A percentile compares a stretch with the other conserved stretches of the same genome.
Conservation (phyloP, 2,888 invertebrate genomes). For the Bellardia pandia region DNA sequence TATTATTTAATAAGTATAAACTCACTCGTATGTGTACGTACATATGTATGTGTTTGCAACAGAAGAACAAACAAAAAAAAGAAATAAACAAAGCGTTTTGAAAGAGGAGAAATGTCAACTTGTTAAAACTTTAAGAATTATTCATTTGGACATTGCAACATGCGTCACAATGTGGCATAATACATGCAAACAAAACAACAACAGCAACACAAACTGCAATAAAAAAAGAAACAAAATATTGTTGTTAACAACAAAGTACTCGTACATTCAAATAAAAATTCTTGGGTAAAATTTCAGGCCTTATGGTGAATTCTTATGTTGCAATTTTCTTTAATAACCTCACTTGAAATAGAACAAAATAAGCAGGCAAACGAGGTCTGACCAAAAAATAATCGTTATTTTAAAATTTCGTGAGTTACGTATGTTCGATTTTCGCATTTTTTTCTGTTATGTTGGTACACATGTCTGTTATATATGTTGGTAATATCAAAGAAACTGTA, state of each 20-base stretch:
- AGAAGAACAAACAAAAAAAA: background rate
- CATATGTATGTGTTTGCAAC: slow-evolving; percentile 5
- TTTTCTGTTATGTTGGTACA: no score
- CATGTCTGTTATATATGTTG: no score
- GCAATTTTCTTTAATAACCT: no score
- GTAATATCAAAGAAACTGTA: no score
- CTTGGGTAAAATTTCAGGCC: background rate
- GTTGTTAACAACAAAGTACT: slow-evolving; percentile 32
- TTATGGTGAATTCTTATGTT: background rate
- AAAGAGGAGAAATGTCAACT: slow-evolving; percentile 71
- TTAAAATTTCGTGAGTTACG: no score
- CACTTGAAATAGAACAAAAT: no score
- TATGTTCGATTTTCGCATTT: no score
- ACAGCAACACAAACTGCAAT: background rate
- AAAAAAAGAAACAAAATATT: slow-evolving; percentile 6
- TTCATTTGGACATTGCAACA: slow-evolving; percentile 70
- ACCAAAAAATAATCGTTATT: no score
- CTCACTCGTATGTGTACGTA: slow-evolving; percentile 9
- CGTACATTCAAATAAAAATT: background rate
- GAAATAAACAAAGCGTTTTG: background rate
- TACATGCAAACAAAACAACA: background rate
- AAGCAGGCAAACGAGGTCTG: no score
- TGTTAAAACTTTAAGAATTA: slow-evolving; percentile 73
- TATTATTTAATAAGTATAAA: slow-evolving; percentile 33
- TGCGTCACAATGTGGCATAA: slow-evolving; percentile 61